phyloP scores from a whole-genome alignment of 2,888 invertebrate species.

The Mimas tiliae region DNA sequence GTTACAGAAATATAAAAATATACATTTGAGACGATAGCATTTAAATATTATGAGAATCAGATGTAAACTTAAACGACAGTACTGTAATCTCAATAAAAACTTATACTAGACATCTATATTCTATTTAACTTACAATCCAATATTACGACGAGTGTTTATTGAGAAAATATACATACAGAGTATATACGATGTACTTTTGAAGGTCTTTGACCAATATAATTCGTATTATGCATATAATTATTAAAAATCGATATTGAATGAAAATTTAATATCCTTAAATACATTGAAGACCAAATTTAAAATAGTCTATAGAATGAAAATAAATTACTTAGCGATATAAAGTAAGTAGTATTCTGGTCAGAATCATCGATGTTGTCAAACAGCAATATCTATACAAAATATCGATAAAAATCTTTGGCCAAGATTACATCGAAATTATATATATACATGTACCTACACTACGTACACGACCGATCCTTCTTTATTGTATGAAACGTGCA shows the following conservation, averaged over 20 bases:
- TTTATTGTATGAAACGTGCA: slow-evolving; percentile 41
- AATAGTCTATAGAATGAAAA: slow-evolving; percentile 1
- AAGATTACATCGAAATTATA: slow-evolving; percentile 24
- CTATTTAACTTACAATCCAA: not conserved
- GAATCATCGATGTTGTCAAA: slow-evolving; percentile 14
- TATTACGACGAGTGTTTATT: not conserved
- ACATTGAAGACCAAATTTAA: slow-evolving; percentile 2
- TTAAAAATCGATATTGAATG: slow-evolving; percentile 3
- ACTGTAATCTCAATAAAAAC: not conserved
- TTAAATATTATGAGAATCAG: not conserved
- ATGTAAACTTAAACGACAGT: slow-evolving; percentile 1
- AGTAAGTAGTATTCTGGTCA: slow-evolving; percentile 4
- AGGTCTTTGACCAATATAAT: slow-evolving; percentile 23
- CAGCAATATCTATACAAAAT: slow-evolving; percentile 16
- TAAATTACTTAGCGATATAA: slow-evolving; percentile 14
- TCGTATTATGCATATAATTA: slow-evolving; percentile 24
- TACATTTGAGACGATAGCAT: slow-evolving; percentile 1
- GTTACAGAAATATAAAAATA: slow-evolving; percentile 19
- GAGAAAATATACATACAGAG: slow-evolving; percentile 8
- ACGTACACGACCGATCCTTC: slow-evolving; percentile 26
- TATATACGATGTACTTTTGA: not conserved
- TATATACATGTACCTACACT: slow-evolving; percentile 13
- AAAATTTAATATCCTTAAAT: slow-evolving; percentile 1
- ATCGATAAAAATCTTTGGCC: slow-evolving; percentile 24
- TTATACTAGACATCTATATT: slow-evolving; percentile 1